These are phyloP conservation scores for Solea solea DNA, from an alignment of 2,113 vertebrate species.

Conservation along the genomic window DNA sequence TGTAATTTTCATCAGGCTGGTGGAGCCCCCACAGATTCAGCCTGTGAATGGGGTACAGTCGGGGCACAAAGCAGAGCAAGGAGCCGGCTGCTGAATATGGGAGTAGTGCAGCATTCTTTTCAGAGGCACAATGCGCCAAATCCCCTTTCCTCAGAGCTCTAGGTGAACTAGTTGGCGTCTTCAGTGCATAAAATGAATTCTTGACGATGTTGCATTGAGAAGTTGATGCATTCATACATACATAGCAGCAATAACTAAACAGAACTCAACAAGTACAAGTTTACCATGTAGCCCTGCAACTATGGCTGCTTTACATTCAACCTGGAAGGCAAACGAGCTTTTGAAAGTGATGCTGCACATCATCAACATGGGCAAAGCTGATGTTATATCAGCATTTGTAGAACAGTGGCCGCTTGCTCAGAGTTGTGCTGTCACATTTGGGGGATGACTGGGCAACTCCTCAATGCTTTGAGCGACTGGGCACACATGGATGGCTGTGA, in stretches of 20 bases:
- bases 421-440: slow-evolving; percentile 55
- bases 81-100: slow-evolving; percentile 56
- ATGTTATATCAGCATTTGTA: slow-evolving; percentile 31
- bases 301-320: slow-evolving; percentile 8
- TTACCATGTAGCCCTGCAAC: slow-evolving; percentile 37
- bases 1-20: slow-evolving; percentile 78
- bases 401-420: slow-evolving; percentile 35
- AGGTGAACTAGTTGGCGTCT: slow-evolving; percentile 67
- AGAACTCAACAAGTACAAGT: neutral
- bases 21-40: slow-evolving; percentile 58
- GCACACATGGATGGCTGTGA: slow-evolving; percentile 66
- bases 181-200: slow-evolving; percentile 63
- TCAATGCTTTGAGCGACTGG: slow-evolving; percentile 69
- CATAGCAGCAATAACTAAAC: slow-evolving; percentile 29
- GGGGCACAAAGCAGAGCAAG: slow-evolving; percentile 56
- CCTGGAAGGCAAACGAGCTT: slow-evolving; percentile 21
- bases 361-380: slow-evolving; percentile 24
- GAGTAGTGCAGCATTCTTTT: slow-evolving; percentile 53
- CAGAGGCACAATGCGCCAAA: slow-evolving; percentile 53
- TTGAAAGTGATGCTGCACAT: slow-evolving; percentile 27
- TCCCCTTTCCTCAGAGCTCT: slow-evolving; percentile 61
- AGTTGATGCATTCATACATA: slow-evolving; percentile 46
- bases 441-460: slow-evolving; percentile 64
- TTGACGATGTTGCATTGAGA: slow-evolving; percentile 52
- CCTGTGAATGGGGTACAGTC: slow-evolving; percentile 46